phyloP scores from a whole-genome alignment of 2,797 vertebrate genomes.

The Protosalanx chinensis region DNA sequence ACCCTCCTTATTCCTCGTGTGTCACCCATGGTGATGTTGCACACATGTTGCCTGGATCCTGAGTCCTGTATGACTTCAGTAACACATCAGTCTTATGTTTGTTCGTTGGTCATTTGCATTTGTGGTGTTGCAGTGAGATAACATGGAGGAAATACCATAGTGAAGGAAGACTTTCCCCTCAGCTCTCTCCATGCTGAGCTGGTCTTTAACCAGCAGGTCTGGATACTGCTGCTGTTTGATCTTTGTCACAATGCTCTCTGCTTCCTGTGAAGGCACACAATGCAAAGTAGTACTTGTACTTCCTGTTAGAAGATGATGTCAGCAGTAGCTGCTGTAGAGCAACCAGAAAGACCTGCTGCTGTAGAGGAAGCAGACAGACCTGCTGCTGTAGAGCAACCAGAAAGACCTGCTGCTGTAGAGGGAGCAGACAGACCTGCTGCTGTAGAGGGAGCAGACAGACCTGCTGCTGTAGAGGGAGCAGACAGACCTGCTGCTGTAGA shows the following conservation, averaged over 20 bases:
- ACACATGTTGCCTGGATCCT: neutral
- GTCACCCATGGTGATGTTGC: neutral
- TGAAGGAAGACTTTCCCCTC: slow-evolving; percentile 89
- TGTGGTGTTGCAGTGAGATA: too few species aligned
- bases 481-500: too few species aligned
- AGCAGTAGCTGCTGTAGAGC: slow-evolving; percentile 31
- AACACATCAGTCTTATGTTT: too few species aligned
- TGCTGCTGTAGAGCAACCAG: slow-evolving; percentile 14
- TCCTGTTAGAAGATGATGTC: slow-evolving; percentile 45
- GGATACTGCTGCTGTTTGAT: slow-evolving; percentile 93
- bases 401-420: too few species aligned
- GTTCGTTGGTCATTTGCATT: neutral
- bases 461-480: too few species aligned
- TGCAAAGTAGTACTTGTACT: slow-evolving; percentile 38
- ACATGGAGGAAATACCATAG: slow-evolving; percentile 73
- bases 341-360: too few species aligned
- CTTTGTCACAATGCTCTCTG: slow-evolving; percentile 90
- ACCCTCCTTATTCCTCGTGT: neutral
- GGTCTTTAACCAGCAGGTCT: slow-evolving; percentile 86
- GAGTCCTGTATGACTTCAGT: neutral
- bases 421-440: too few species aligned
- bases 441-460: too few species aligned
- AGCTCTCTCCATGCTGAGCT: slow-evolving; percentile 83
- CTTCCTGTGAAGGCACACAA: slow-evolving; percentile 81
- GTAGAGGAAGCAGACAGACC: slow-evolving; percentile 32